Conservation (phyloP, 2,888 invertebrate species). For the Heliconius hortense region DNA sequence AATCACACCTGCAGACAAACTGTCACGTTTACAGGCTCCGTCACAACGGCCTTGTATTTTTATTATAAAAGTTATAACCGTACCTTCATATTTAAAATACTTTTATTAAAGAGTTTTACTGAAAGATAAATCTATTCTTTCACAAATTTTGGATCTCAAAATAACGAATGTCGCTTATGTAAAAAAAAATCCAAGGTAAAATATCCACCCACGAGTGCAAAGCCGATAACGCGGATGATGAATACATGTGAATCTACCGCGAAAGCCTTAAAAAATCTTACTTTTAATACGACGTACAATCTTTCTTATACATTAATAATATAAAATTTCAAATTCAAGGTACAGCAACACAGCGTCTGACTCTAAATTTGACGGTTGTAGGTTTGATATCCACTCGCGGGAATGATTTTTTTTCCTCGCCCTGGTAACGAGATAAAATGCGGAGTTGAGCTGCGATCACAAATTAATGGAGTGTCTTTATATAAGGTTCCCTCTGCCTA, state of each 20-base stretch:
- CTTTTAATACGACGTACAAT: background rate
- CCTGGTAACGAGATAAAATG: background rate
- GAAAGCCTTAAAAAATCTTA: background rate
- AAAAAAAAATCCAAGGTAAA: constrained; percentile 33
- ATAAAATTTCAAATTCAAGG: background rate
- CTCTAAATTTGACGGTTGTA: background rate
- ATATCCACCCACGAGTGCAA: constrained; percentile 57
- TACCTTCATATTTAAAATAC: background rate
- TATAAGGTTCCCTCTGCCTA: background rate
- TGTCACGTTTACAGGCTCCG: too few relatives aligned
- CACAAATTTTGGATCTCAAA: background rate
- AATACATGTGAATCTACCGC: constrained; percentile 46
- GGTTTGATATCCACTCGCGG: background rate
- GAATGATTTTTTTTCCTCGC: background rate
- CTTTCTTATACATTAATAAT: background rate
- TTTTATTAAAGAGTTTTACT: background rate
- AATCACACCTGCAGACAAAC: too few relatives aligned
- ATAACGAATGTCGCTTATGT: background rate
- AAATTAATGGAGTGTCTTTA: background rate
- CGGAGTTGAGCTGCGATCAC: background rate
- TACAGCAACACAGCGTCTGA: background rate
- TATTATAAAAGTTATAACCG: too few relatives aligned
- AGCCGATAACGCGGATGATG: constrained; percentile 63
- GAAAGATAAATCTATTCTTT: background rate
- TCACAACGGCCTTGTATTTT: too few relatives aligned